Conservation (phyloP, 2,888 invertebrate species). For the Ptilodon capucinus region DNA sequence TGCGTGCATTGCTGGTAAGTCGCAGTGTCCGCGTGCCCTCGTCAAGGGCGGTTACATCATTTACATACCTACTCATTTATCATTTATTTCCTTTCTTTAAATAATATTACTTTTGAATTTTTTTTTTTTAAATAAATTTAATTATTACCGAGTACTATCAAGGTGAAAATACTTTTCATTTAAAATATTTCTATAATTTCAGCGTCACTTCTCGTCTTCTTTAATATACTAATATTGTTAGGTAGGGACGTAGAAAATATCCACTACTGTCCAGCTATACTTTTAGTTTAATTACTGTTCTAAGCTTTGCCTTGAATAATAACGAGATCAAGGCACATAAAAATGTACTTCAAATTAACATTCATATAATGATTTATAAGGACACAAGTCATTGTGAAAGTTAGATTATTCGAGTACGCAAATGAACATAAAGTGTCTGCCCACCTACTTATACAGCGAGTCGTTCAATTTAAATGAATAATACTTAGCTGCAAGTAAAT, state of each 20-base stretch:
- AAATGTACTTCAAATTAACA: conserved; percentile 27
- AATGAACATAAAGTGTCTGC: conserved; percentile 42
- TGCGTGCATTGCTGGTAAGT: conserved; percentile 77
- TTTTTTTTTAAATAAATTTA: conserved; percentile 3
- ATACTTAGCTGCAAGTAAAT: conserved; percentile 38
- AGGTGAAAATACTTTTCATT: no score
- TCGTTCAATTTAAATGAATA: conserved; percentile 40
- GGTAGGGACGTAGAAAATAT: not conserved
- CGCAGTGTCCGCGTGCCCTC: conserved; percentile 38
- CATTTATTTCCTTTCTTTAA: conserved; percentile 12
- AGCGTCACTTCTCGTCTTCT: no score
- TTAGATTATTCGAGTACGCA: conserved; percentile 28
- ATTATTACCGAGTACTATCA: conserved; percentile 19
- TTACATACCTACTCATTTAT: conserved; percentile 30
- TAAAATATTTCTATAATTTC: no score
- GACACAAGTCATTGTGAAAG: conserved; percentile 49
- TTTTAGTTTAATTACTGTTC: not conserved
- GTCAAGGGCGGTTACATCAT: conserved; percentile 44
- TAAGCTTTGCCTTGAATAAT: conserved; percentile 12
- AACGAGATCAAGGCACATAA: conserved; percentile 9
- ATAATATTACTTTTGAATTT: conserved; percentile 5
- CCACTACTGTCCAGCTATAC: not conserved
- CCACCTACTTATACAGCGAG: conserved; percentile 20
- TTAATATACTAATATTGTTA: not conserved
- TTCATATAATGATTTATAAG: conserved; percentile 26